Evolutionary conservation across 2,888 invertebrate genomes (phyloP), one percentile per base, ranked within the genome.

Genomic region (Herminia tarsipennalis): DNA sequence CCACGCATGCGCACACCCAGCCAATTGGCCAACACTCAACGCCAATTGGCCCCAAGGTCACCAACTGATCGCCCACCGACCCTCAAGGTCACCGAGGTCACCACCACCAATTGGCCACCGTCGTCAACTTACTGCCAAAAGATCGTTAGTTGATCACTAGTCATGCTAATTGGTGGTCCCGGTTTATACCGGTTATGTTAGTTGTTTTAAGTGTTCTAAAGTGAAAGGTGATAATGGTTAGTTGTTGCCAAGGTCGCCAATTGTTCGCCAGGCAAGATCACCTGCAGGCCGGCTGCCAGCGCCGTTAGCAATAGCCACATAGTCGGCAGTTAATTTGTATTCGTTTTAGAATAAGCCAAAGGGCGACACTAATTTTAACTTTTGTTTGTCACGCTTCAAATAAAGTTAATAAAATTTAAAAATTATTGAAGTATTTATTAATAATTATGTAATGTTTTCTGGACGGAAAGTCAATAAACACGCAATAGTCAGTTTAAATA

Each of bases 401-500:
- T 82, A 81, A 81, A 75, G 72, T 81, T 83, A 56, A 59, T 83
- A 77, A 84, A 86, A 84, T 83, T 82, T 81, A 77, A 72, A 37
- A 81, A 78, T 70, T 59, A 61, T 71, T 62, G 60, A 53, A 73
- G n/a, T 85, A 79, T 85, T 83, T 83, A 88, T 82, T 78, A 70
- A 37, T 58, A 56, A 66, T 76, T 76, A 81, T 83, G 82, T 87
- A 86, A 86, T 78, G 81, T 85, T 87, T 86, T 84, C 81, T 84
- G 84, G 87, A 89, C 88, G 83, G 78, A 77, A 73, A 85, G 90
- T 92, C 92, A 92, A 90, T 92, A 92, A 92, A 92, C 90, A 89
- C 85, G 89, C 92, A 90, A 91, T 92, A 92, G 92, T 89, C 88
- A 86, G 86, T 92, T 92, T 87, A 85, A 88, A 86, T 83, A 83